phyloP scores from a whole-genome alignment of 2,797 vertebrate species.

The Hypotaenidia okinawae region DNA sequence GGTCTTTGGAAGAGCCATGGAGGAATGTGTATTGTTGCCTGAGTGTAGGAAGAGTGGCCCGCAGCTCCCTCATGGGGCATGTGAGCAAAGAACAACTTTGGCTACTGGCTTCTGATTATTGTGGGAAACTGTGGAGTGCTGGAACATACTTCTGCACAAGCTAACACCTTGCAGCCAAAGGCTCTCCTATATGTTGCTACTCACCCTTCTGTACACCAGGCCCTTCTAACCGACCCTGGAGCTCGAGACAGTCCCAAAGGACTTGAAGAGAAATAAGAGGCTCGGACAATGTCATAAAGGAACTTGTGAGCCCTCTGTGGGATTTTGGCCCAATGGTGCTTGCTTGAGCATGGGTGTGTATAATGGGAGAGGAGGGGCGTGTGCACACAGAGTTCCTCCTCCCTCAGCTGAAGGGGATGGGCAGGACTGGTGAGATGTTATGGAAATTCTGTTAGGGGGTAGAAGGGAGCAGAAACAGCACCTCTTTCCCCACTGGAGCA shows the following conservation, averaged over 20 bases:
- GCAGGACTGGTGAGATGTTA: accelerated
- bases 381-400: accelerated
- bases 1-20: no score
- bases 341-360: neutral
- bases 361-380: neutral
- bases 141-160: neutral
- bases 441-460: no score
- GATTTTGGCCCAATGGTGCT: neutral
- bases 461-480: neutral
- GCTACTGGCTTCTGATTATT: neutral
- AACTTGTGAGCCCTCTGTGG: neutral
- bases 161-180: no score
- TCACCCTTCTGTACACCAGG: neutral
- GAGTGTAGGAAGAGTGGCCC: neutral
- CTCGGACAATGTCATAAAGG: neutral
- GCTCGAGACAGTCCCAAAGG: neutral
- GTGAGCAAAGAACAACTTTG: no score
- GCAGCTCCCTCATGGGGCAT: neutral
- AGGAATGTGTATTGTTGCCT: neutral
- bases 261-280: neutral
- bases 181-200: neutral
- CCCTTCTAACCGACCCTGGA: neutral
- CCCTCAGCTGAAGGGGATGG: neutral
- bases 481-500: neutral
- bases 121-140: neutral